Percentiles rank a stretch among this genome's conserved stretches.
Evolutionary conservation across 2,113 vertebrate species (phyloP).

Genomic region (Saguinus midas): DNA sequence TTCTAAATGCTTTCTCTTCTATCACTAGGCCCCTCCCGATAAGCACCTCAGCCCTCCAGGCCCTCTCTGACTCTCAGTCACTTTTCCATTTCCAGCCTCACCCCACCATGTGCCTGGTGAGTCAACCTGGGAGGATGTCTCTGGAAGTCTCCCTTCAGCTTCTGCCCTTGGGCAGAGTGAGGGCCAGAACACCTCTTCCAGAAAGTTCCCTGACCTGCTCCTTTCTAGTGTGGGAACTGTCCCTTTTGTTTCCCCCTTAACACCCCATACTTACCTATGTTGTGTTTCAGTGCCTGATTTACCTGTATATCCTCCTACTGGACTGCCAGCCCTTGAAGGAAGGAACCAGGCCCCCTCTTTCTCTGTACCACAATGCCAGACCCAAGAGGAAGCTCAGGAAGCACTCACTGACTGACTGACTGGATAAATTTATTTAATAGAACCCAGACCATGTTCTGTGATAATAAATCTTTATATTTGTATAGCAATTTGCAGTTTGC

Average conservation of each 20-base stretch:
- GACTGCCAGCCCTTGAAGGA: not conserved
- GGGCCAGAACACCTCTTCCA: not conserved
- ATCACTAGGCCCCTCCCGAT: rapidly evolving
- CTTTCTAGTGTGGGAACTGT: not conserved
- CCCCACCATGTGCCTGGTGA: not conserved
- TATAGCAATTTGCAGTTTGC: not conserved
- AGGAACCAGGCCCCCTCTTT: not conserved
- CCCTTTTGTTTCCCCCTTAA: not conserved
- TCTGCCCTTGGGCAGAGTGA: not conserved
- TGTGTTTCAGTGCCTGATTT: not conserved
- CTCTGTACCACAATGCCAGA: not conserved
- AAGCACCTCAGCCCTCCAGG: not conserved
- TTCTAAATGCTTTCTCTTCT: not conserved
- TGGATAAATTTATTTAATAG: not conserved
- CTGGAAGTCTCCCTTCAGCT: not conserved
- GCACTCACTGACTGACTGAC: not conserved
- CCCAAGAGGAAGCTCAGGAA: not conserved
- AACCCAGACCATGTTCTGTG: not conserved
- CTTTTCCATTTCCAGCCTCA: not conserved
- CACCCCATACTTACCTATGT: not conserved
- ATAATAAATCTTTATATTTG: not conserved
- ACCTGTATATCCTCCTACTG: not conserved
- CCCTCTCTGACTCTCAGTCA: not conserved
- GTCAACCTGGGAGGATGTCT: not conserved
- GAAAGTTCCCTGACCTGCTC: not conserved